Conservation (phyloP, 1,140 invertebrate species). For the Penaeus indicus region DNA sequence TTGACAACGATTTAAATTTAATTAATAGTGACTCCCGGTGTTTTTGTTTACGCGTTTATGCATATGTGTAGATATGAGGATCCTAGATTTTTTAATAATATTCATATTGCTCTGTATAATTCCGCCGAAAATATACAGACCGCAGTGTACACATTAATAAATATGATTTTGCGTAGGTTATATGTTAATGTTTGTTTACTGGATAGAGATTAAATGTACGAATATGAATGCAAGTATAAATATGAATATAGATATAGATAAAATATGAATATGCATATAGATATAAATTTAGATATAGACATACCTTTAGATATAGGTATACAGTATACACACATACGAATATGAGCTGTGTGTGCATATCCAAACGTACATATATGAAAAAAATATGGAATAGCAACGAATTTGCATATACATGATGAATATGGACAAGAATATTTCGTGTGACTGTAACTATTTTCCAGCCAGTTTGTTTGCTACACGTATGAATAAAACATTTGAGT, state of each 20-base stretch:
- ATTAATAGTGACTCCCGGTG: too few species aligned
- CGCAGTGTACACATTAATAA: too few species aligned
- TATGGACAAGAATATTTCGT: neutral
- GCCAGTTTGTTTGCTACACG: neutral
- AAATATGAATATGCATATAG: neutral
- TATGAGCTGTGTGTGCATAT: neutral
- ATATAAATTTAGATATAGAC: neutral
- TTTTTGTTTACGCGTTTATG: too few species aligned
- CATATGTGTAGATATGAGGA: too few species aligned
- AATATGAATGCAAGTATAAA: neutral
- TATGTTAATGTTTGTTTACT: neutral
- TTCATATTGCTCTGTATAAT: too few species aligned
- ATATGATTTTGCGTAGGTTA: neutral
- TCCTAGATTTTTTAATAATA: too few species aligned
- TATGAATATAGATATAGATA: slow-evolving; percentile 19
- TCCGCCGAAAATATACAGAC: too few species aligned
- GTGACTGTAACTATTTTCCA: slow-evolving; percentile 25
- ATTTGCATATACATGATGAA: slow-evolving; percentile 17
- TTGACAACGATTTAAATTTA: too few species aligned
- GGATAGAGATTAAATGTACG: neutral
- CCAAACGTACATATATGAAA: neutral
- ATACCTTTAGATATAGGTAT: neutral
- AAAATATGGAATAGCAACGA: neutral
- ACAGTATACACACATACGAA: neutral
- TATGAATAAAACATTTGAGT: slow-evolving; percentile 25